These are phyloP conservation scores for Harlomillsia oculata DNA, from an alignment of 1,140 invertebrate genomes.

Conservation along the genomic window DNA sequence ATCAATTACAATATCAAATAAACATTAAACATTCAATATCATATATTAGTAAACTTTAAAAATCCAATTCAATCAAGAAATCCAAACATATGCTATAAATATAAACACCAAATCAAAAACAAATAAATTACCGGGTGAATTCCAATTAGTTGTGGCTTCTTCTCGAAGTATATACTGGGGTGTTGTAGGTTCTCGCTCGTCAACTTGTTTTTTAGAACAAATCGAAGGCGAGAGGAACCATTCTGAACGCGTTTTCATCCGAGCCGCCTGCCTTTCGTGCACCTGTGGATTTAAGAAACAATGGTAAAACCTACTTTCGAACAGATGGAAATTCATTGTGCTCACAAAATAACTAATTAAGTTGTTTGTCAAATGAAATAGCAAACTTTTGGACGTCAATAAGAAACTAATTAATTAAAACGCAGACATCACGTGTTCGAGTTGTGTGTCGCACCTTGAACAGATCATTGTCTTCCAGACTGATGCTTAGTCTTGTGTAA, in stretches of 20 bases:
- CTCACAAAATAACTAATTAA: not conserved
- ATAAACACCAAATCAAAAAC: not conserved
- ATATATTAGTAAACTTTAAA: not conserved
- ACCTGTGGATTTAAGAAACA: conserved; percentile 50
- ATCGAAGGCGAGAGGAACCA: conserved; percentile 73
- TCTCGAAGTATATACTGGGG: conserved; percentile 22
- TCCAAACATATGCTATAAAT: not conserved
- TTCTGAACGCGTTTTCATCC: conserved; percentile 85
- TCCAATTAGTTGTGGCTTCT: conserved; percentile 20
- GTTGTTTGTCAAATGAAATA: not conserved
- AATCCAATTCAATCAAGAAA: not conserved
- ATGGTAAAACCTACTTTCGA: too few species aligned
- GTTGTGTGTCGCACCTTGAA: conserved; percentile 57
- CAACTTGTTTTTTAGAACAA: conserved; percentile 19
- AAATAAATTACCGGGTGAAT: conserved; percentile 9
- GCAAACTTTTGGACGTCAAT: not conserved
- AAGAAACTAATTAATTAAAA: not conserved
- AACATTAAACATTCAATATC: not conserved
- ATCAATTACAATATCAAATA: not conserved
- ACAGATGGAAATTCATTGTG: too few species aligned
- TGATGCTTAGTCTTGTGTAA: conserved; percentile 72
- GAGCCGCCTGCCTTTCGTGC: conserved; percentile 81
- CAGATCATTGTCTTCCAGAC: conserved; percentile 69
- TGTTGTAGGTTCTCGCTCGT: conserved; percentile 18
- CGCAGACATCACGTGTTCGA: not conserved